phyloP scores from a whole-genome alignment of 2,888 invertebrate genomes.

The Chrysopilus asiliformis region DNA sequence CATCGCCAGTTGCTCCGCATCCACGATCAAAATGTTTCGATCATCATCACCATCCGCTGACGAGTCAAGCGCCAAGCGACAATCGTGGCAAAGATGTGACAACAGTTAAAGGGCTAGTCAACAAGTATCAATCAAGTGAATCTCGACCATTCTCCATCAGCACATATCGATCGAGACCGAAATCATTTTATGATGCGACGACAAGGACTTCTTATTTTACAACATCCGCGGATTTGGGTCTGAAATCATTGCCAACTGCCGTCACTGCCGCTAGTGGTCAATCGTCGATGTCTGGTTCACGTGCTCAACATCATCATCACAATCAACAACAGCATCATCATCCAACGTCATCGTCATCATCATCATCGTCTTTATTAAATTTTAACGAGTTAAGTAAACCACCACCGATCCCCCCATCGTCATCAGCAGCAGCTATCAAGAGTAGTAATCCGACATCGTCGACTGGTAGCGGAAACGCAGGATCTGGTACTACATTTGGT shows the following conservation, averaged over 20 bases:
- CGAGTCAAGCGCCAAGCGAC: constrained; percentile 8
- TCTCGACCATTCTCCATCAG: constrained; percentile 21
- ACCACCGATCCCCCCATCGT: constrained; percentile 36
- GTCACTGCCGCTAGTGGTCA: neutral
- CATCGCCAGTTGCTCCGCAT: constrained; percentile 50
- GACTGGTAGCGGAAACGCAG: no score
- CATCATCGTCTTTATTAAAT: neutral
- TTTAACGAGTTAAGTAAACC: constrained; percentile 28
- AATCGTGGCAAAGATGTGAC: constrained; percentile 43
- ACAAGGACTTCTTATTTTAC: constrained; percentile 12
- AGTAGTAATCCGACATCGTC: constrained; percentile 11
- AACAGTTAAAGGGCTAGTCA: constrained; percentile 62
- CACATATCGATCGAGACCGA: constrained; percentile 18
- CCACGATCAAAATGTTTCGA: constrained; percentile 14
- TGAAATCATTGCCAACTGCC: constrained; percentile 1
- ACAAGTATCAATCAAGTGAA: constrained; percentile 49
- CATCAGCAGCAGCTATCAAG: constrained; percentile 12
- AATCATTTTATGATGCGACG: constrained; percentile 31
- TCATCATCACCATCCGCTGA: no score
- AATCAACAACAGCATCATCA: no score
- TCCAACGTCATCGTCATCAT: constrained; percentile 19
- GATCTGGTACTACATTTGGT: constrained; percentile 14
- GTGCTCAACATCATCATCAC: no score
- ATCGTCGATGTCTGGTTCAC: constrained; percentile 35
- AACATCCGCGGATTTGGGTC: constrained; percentile 7